Conservation (phyloP, 2,797 vertebrate species). For the Denticeps clupeoides region DNA sequence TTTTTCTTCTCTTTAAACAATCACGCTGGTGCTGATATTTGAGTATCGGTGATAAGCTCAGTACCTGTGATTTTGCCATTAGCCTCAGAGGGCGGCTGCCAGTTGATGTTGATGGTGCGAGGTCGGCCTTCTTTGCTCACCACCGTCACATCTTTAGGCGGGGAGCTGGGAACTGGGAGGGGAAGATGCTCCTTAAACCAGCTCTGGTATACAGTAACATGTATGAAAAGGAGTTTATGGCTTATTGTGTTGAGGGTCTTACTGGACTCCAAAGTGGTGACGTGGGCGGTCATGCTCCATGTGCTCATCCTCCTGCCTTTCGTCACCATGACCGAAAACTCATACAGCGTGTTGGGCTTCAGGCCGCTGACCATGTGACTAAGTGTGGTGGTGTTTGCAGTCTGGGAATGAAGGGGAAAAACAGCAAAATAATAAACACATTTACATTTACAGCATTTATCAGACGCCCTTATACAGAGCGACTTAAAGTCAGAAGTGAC, state of each 20-base stretch:
- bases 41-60: background rate
- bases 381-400: conserved; percentile 85
- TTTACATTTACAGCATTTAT: background rate
- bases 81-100: conserved; percentile 96
- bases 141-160: conserved; percentile 97
- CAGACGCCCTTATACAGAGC: background rate
- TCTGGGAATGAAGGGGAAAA: conserved; percentile 47
- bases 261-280: conserved; percentile 92
- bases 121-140: conserved; percentile 98
- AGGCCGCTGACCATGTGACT: conserved; percentile 81
- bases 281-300: conserved; percentile 98
- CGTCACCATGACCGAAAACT: conserved; percentile 97
- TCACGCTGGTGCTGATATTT: background rate
- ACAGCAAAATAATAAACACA: conserved; percentile 8
- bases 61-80: conserved; percentile 97
- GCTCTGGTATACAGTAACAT: background rate
- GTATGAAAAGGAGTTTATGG: too few relatives aligned
- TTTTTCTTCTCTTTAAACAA: background rate
- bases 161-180: conserved; percentile 79
- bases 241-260: too few relatives aligned
- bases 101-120: conserved; percentile 94
- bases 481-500: too few relatives aligned
- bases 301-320: conserved; percentile 90
- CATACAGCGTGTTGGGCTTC: conserved; percentile 92
- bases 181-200: background rate